Evolutionary conservation across 2,113 vertebrate species (phyloP).

Genomic region (Ammodramus savannarum): DNA sequence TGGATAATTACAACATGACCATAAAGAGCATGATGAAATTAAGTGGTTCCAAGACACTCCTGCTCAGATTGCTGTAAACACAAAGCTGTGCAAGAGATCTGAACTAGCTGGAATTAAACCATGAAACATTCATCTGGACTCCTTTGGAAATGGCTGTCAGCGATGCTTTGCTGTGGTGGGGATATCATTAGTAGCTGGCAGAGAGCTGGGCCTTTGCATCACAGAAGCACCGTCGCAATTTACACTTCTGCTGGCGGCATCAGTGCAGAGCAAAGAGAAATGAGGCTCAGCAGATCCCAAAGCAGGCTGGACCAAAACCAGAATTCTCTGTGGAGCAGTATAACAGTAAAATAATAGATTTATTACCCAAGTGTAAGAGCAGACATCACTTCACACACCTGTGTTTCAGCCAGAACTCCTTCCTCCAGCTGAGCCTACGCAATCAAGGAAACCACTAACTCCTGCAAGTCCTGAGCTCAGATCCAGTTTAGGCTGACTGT

Average conservation of each 20-base stretch:
- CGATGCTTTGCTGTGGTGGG: background rate
- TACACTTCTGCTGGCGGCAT: slow-evolving; percentile 18
- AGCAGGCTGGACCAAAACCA: slow-evolving; percentile 33
- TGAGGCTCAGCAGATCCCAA: slow-evolving; percentile 13
- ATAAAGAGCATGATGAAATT: fast-evolving
- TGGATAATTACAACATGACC: background rate
- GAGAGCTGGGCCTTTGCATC: background rate
- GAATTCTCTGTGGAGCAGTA: background rate
- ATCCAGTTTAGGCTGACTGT: background rate
- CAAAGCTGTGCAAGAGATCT: background rate
- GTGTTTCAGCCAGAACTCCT: slow-evolving; percentile 29
- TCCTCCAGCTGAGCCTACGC: background rate
- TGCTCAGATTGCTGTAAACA: background rate
- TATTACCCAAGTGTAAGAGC: slow-evolving; percentile 38
- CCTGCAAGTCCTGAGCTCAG: slow-evolving; percentile 6
- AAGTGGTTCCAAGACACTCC: background rate
- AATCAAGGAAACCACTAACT: slow-evolving; percentile 42
- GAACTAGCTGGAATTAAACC: background rate
- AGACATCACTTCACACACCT: slow-evolving; percentile 24
- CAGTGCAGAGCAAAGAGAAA: slow-evolving; percentile 4
- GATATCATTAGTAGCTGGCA: background rate
- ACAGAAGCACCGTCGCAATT: background rate
- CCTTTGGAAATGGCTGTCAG: background rate
- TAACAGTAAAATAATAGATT: slow-evolving; percentile 44
- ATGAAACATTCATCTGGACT: background rate